Evolutionary conservation across 2,797 vertebrate genomes (phyloP), one percentile per base, ranked within the genome.

Genomic region (Cossypha caffra): DNA sequence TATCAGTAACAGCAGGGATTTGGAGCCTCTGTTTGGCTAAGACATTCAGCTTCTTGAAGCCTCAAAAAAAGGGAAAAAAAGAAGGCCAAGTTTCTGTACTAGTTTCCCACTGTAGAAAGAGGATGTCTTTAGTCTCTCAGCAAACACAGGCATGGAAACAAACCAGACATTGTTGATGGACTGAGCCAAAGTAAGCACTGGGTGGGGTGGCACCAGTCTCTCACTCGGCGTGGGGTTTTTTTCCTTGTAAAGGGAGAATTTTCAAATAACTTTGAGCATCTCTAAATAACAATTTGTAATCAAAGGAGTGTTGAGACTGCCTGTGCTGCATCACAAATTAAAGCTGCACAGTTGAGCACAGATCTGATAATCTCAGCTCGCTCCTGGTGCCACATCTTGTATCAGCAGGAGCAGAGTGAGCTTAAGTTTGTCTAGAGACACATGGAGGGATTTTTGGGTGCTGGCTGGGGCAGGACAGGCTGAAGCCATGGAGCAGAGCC

Each of bases 371-470:
- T 23, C 48, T 51, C 87, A 17, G 61, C 71, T 68, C 0, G 0
- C 62, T 74, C 52, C 31, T 13, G 16, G 57, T 59, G 86, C 83
- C 88, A 43, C 51, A 5, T 16, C 42, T 17, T 26, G 35, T n/a
- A 5, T 47, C 74, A 61, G 72, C 68, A 31, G 0, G 1, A 72
- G 57, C 67, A 51, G 8, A 51, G 9, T 0, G 1, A 61, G 51
- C 24, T 72, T 15, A 3, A 0, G 0, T 37, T 24, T 42, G 26
- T 52, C 48, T 37, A 6, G 28, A 59, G 25, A 7, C 0, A 0
- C 50, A 35, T 2, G 0, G 1, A 35, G 72, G 3, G 1, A 17
- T 33, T 80, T 73, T 16, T 25, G 57, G 45, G 61, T 8, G 40
- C 58, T 23, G 45, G 35, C 78, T 55, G 4, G 2, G 25, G 75